Evolutionary conservation across 2,797 vertebrate genomes (phyloP), one percentile per base, ranked within the genome.

Genomic region (Gymnoscopelus braueri): DNA sequence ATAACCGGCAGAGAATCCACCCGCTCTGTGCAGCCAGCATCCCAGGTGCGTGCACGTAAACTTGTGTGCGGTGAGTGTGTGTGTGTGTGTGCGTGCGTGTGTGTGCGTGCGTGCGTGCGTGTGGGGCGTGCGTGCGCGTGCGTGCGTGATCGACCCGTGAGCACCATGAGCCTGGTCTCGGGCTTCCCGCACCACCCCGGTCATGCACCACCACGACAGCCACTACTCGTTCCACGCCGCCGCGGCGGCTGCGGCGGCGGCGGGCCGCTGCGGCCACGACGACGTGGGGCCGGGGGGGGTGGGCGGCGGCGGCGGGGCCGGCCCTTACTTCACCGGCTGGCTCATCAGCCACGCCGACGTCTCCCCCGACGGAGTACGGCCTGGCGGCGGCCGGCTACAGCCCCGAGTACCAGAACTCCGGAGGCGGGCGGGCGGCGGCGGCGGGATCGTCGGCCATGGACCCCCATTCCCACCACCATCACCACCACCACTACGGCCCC

Each of bases 271-370:
- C 90, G 94, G 97, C 85, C 97, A 98, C 88, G 97, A 98, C 35
- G 62, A 86, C 60, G 89, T 85, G 0, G 89, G 85, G 4, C 88
- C 96, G 88, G 39, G 39, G 7, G 50, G 50, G 13, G 50, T 88
- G 95, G 89, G 26, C 2, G 26, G 26, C 26, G 39, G 39, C 8
- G 50, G 50, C 14, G 50, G 50, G 78, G 95, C 92, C 19, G 19
- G 83, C 96, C 96, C 2, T 19, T 99, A 99, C 85, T 98, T 98
- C 86, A 97, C 97, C n/a, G 97, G 97, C 83, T 99, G 97, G 97
- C 90, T 98, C 44, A 96, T 99, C 78, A 96, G 96, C 85, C 97
- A 98, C 87, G 95, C 97, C 53, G 97, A 99, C 87, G 95, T 99
- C 95, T 98, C 97, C 88, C 88, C 96, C 89, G 92, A 96, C 96